A percentile compares a stretch with the other conserved stretches of the same genome.
These are phyloP conservation scores for Rostratula benghalensis DNA, from an alignment of 2,113 vertebrate species.

Conservation along the genomic window DNA sequence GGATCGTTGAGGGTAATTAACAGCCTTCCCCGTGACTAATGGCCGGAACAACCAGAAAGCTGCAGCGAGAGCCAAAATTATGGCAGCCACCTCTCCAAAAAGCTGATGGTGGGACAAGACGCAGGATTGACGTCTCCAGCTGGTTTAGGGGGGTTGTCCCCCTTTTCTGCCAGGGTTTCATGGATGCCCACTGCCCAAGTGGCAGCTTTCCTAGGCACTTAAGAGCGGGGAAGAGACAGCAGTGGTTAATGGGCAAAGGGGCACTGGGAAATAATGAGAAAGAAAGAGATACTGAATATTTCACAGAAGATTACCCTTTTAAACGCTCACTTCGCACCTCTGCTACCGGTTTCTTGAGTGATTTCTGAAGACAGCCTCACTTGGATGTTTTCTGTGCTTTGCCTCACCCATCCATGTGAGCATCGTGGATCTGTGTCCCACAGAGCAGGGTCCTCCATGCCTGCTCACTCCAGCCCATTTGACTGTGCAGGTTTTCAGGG, in stretches of 20 bases:
- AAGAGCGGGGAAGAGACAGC: background rate
- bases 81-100: background rate
- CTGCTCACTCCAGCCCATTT: background rate
- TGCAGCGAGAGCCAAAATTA: background rate
- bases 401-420: rapidly evolving
- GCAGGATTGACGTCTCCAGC: rapidly evolving
- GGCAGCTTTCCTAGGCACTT: rapidly evolving
- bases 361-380: background rate
- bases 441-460: background rate
- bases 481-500: rapidly evolving
- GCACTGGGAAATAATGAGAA: background rate
- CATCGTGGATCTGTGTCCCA: rapidly evolving
- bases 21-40: background rate
- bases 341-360: background rate
- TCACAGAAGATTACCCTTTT: background rate
- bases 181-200: background rate
- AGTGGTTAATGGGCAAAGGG: background rate
- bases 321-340: background rate
- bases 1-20: background rate
- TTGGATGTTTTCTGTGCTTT: background rate
- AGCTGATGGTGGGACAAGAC: background rate
- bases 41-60: background rate
- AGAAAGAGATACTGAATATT: background rate
- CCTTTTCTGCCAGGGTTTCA: background rate
- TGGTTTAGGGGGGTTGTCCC: background rate